A percentile compares a stretch with the other conserved stretches of the same genome.
These are phyloP conservation scores for Drosophila sp. DNA, from an alignment of 1,140 invertebrate genomes.

Conservation along the genomic window DNA sequence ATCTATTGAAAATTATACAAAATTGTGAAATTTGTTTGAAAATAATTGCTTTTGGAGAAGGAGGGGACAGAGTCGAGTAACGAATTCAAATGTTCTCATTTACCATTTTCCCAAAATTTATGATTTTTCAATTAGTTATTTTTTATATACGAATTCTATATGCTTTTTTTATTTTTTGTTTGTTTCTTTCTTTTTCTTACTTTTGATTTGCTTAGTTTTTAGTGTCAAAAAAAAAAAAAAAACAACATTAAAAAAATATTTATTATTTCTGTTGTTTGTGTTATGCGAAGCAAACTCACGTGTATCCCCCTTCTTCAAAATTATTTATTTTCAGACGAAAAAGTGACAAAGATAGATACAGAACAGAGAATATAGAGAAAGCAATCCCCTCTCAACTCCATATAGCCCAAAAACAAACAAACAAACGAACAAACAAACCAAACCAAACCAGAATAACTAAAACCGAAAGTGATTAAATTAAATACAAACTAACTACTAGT, in stretches of 20 bases:
- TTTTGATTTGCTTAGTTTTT: slow-evolving; percentile 70
- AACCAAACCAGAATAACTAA: slow-evolving; percentile 6
- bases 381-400: slow-evolving; percentile 17
- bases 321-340: slow-evolving; percentile 83
- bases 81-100: slow-evolving; percentile 10
- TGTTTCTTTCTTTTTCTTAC: slow-evolving; percentile 56
- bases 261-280: slow-evolving; percentile 75
- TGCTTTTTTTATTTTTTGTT: slow-evolving; percentile 36
- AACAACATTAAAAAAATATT: slow-evolving; percentile 61
- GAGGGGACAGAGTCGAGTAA: slow-evolving; percentile 39
- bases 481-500: slow-evolving; percentile 15
- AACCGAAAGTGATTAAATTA: slow-evolving; percentile 20
- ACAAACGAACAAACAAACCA: slow-evolving; percentile 16
- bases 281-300: slow-evolving; percentile 81
- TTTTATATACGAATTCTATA: not conserved
- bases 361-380: slow-evolving; percentile 51
- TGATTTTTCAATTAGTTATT: slow-evolving; percentile 4
- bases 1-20: not conserved
- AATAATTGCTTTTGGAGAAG: slow-evolving; percentile 62
- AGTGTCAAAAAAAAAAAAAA: slow-evolving; percentile 45
- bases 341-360: slow-evolving; percentile 57
- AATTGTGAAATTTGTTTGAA: slow-evolving; percentile 51
- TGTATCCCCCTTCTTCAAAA: slow-evolving; percentile 82
- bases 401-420: slow-evolving; percentile 25
- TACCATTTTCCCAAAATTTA: slow-evolving; percentile 10